Conservation (phyloP, 2,888 invertebrate genomes). For the Drosophila meridiana region DNA sequence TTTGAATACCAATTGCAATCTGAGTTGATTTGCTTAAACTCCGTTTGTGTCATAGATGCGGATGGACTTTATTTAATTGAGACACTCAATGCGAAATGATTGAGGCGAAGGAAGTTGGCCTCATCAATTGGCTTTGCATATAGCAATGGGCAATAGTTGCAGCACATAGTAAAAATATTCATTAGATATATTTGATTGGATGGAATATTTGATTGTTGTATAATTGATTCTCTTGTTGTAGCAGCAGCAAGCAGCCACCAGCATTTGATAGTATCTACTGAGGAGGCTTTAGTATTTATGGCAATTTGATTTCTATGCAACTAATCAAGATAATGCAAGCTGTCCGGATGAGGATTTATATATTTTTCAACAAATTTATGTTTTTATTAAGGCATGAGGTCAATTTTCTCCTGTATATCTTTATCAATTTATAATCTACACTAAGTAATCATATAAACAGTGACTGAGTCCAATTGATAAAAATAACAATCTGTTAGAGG, state of each 20-base stretch:
- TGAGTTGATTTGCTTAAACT: not conserved
- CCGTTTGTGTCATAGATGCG: not conserved
- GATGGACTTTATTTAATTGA: constrained; percentile 6
- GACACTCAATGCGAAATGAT: not conserved
- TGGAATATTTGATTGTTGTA: not conserved
- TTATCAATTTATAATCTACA: no score
- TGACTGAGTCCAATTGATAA: no score
- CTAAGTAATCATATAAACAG: no score
- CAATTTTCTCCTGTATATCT: no score
- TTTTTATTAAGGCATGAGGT: not conserved
- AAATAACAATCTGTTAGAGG: no score
- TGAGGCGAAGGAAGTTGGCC: not conserved
- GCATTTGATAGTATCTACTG: not conserved
- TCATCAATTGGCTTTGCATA: not conserved
- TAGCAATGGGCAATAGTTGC: not conserved
- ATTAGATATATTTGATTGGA: not conserved
- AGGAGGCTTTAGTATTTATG: no score
- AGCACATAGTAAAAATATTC: not conserved
- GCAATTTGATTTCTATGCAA: not conserved
- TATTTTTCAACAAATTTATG: not conserved
- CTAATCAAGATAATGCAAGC: not conserved
- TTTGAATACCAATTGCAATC: constrained; percentile 10
- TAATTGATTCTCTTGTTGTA: constrained; percentile 6
- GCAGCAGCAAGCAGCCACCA: not conserved
- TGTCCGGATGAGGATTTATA: not conserved